Percentiles rank a stretch among this genome's conserved stretches.
Conservation (phyloP, 2,797 vertebrate species). For the Sebastes trivittatus region DNA sequence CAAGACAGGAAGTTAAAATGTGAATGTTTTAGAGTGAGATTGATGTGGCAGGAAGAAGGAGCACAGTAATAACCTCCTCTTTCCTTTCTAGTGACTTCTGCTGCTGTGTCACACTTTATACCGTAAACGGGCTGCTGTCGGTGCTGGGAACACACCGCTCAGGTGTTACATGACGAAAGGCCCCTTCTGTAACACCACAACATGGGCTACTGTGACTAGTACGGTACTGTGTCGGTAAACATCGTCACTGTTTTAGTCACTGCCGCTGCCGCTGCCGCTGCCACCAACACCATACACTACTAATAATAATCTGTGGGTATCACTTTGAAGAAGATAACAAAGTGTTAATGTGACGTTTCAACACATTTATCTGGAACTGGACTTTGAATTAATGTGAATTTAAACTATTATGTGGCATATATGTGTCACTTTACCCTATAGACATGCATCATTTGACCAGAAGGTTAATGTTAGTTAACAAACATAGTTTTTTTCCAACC, state of each 20-base stretch:
- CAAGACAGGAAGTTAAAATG: conserved; percentile 21
- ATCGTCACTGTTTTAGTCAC: conserved; percentile 32
- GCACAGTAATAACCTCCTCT: conserved; percentile 27
- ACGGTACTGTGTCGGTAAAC: conserved; percentile 54
- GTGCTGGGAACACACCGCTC: conserved; percentile 57
- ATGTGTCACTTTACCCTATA: neutral
- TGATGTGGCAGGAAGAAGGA: conserved; percentile 45
- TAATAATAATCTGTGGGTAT: neutral
- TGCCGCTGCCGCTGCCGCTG: neutral
- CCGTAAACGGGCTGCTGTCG: conserved; percentile 46
- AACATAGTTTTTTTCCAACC: too few species aligned
- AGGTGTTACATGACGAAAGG: conserved; percentile 44
- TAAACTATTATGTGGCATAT: neutral
- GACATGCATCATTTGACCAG: neutral
- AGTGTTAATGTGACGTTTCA: neutral
- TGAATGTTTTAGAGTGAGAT: neutral
- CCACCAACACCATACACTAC: neutral
- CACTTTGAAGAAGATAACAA: neutral
- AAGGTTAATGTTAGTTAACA: too few species aligned
- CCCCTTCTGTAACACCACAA: conserved; percentile 49
- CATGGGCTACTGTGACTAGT: conserved; percentile 23
- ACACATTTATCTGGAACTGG: neutral
- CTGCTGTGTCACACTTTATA: conserved; percentile 59
- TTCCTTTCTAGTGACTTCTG: conserved; percentile 48
- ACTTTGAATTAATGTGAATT: neutral